Evolutionary conservation across 2,113 vertebrate genomes (phyloP).

Genomic region (Antidorcas marsupialis): DNA sequence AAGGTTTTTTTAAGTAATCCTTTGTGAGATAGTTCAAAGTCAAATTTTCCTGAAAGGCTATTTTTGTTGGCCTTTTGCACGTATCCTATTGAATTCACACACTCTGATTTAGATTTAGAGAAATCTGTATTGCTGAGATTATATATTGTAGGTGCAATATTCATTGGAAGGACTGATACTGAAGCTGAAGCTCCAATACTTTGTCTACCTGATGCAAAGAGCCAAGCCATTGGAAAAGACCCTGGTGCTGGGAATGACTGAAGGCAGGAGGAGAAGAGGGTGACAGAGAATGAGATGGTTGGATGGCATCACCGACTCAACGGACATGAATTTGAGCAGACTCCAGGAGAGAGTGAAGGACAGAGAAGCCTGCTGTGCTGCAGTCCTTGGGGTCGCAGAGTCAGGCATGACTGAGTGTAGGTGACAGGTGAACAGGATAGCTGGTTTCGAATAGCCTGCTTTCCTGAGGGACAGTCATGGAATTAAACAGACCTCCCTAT

Average conservation of each 20-base stretch:
- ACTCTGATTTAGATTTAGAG: not conserved
- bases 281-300: not conserved
- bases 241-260: not conserved
- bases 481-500: not conserved
- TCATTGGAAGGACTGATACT: not conserved
- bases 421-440: not conserved
- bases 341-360: not conserved
- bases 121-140: not conserved
- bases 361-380: not conserved
- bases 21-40: not conserved
- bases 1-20: not conserved
- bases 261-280: not conserved
- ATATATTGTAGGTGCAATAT: not conserved
- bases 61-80: not conserved
- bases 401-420: not conserved
- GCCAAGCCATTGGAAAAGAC: not conserved
- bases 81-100: not conserved
- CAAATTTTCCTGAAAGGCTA: not conserved
- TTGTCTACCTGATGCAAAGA: not conserved
- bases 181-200: not conserved
- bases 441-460: not conserved
- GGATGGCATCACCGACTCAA: not conserved
- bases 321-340: not conserved
- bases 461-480: not conserved
- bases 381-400: not conserved